Percentiles rank a stretch among this genome's conserved stretches.
Conservation (phyloP, 2,797 vertebrate genomes). For the Toxotes lorentzi region DNA sequence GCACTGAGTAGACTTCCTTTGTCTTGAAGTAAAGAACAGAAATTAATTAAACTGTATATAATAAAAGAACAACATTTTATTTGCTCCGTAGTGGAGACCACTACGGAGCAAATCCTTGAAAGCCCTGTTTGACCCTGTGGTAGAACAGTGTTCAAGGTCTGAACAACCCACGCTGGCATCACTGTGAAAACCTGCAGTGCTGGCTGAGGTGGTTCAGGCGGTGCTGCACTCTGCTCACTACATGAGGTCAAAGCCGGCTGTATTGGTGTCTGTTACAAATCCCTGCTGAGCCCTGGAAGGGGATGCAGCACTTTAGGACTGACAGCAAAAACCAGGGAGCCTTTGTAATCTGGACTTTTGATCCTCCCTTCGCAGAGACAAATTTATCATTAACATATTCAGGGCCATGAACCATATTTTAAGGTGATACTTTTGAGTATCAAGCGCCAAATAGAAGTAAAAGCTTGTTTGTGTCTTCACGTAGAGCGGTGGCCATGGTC, state of each 20-base stretch:
- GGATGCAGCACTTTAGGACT: conserved; percentile 29
- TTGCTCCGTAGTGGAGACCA: not conserved
- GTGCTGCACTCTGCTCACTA: conserved; percentile 44
- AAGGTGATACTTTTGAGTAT: too few species aligned
- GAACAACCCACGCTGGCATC: not conserved
- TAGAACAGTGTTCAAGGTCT: not conserved
- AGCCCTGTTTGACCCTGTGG: not conserved
- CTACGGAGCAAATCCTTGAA: not conserved
- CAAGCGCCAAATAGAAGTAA: too few species aligned
- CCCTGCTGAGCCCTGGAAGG: conserved; percentile 61
- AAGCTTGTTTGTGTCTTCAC: not conserved
- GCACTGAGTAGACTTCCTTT: not conserved
- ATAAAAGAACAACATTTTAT: not conserved
- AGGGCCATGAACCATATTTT: not conserved
- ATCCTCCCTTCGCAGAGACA: conserved; percentile 16
- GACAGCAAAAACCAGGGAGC: conserved; percentile 46
- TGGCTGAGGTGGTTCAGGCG: conserved; percentile 28
- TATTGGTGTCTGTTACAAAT: conserved; percentile 68
- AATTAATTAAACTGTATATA: not conserved
- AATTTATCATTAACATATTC: not conserved
- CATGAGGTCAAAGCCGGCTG: conserved; percentile 59
- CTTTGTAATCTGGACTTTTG: conserved; percentile 48
- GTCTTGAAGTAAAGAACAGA: conserved; percentile 2
- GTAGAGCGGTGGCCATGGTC: not conserved
- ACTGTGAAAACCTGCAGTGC: conserved; percentile 19